Evolutionary conservation across 2,797 vertebrate species (phyloP), one percentile per base, ranked within the genome.

Genomic region (Pempheris klunzingeri): DNA sequence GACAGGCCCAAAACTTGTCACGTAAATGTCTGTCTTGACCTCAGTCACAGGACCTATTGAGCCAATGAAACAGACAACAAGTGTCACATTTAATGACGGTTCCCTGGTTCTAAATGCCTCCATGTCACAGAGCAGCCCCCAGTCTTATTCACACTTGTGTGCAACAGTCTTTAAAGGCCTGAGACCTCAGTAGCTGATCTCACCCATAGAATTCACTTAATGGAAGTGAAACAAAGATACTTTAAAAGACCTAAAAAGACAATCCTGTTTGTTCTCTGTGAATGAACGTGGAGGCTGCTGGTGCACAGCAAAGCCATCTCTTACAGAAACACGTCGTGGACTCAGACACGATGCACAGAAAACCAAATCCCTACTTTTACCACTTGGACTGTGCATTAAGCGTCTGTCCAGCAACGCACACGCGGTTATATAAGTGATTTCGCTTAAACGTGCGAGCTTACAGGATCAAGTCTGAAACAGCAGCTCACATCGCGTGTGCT

Each of bases 11-110:
- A 99, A 99, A 93, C 98, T 99, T 80, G 98, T 99, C 90, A 99
- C 98, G 78, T 99, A 99, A 91, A 99, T 99, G 91, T 99, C 98
- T 46, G 98, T 99, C 96, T 99, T 99, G 82, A 99, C 98, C 93
- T 99, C 98, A 62, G 98, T 99, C 92, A 99, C 98, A 81, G 97
- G 95, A 95, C 97, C 98, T 99, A 91, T 84, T 53, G 84, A 90
- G 86, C 78, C 74, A 85, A 66, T 24, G 6, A 78, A 58, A 88
- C 46, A 75, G 20, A 71, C n/a, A 58, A 46, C 39, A 72, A 4
- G n/a, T 18, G 43, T 57, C 15, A 41, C 38, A 26, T 62, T 58
- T 6, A 38, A 39, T 24, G 18, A 30, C 26, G 38, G 1, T 41
- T 71, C 43, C 18, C 68, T 28, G n/a, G 55, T 59, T 75, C 46